phyloP scores from a whole-genome alignment of 2,797 vertebrate species.

The Spea hammondii region DNA sequence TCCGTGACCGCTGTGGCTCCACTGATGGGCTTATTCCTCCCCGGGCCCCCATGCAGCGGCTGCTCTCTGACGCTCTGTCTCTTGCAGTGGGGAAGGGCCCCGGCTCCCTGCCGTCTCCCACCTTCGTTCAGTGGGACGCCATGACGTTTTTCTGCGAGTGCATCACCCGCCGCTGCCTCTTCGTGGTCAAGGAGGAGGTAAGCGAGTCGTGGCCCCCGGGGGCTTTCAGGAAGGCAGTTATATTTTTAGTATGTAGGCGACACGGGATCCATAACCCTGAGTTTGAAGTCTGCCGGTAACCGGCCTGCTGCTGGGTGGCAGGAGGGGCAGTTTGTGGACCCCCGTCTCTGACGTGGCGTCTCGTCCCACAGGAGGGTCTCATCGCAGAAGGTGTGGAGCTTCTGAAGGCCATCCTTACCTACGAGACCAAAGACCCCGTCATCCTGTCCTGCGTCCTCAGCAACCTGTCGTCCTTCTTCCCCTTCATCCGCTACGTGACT shows the following conservation, averaged over 20 bases:
- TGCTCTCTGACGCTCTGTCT: conserved; percentile 38
- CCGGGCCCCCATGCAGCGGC: too few relatives aligned
- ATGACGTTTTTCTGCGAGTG: conserved; percentile 93
- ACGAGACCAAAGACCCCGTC: conserved; percentile 88
- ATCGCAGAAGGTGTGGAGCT: conserved; percentile 85
- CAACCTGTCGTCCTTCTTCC: conserved; percentile 88
- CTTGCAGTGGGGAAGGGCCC: conserved; percentile 79
- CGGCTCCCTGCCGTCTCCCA: conserved; percentile 84
- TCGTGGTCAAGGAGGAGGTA: conserved; percentile 82
- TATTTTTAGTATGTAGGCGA: not conserved
- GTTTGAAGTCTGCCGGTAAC: too few relatives aligned
- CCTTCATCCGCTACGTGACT: conserved; percentile 79
- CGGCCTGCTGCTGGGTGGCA: not conserved
- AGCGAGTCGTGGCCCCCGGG: not conserved
- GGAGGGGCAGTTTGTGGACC: too few relatives aligned
- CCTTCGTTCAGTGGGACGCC: conserved; percentile 92
- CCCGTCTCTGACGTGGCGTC: not conserved
- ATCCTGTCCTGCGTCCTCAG: conserved; percentile 92
- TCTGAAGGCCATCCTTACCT: conserved; percentile 83
- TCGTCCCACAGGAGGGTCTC: conserved; percentile 75
- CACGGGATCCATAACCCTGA: not conserved
- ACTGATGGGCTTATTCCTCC: too few relatives aligned
- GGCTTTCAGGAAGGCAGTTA: too few relatives aligned
- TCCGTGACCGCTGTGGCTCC: not conserved
- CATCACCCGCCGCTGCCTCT: conserved; percentile 79